A percentile compares a stretch with the other conserved stretches of the same genome.
These are phyloP conservation scores for Aquatica leii DNA, from an alignment of 2,888 invertebrate species.

Conservation along the genomic window DNA sequence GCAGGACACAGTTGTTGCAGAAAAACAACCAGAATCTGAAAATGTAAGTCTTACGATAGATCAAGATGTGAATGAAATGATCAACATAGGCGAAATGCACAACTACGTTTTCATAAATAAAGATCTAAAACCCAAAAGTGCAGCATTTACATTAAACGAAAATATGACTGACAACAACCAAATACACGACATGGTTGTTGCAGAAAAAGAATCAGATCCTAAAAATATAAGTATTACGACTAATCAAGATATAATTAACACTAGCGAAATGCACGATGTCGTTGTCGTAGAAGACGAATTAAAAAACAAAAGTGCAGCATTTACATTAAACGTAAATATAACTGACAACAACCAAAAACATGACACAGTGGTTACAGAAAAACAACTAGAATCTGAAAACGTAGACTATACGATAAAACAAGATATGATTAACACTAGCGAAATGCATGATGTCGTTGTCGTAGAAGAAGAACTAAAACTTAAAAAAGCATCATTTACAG, in stretches of 20 bases:
- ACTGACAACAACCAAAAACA: slow-evolving; percentile 10
- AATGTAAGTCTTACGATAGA: background rate
- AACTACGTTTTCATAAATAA: no score
- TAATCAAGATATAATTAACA: no score
- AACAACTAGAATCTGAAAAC: background rate
- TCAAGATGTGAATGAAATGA: background rate
- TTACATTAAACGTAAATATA: background rate
- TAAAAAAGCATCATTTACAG: background rate
- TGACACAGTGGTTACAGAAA: background rate
- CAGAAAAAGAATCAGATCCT: no score
- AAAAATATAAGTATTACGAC: no score
- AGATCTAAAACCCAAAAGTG: no score
- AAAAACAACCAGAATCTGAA: background rate
- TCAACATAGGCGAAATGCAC: slow-evolving; percentile 19
- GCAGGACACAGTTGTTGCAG: background rate
- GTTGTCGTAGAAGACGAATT: background rate
- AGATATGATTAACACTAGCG: background rate
- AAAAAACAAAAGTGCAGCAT: background rate
- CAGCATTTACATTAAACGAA: no score
- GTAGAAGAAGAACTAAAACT: background rate
- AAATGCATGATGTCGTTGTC: background rate
- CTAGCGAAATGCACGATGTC: background rate
- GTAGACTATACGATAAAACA: background rate
- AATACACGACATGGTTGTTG: background rate
- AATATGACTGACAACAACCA: no score